Conservation (phyloP, 2,797 vertebrate species). For the Falco biarmicus region DNA sequence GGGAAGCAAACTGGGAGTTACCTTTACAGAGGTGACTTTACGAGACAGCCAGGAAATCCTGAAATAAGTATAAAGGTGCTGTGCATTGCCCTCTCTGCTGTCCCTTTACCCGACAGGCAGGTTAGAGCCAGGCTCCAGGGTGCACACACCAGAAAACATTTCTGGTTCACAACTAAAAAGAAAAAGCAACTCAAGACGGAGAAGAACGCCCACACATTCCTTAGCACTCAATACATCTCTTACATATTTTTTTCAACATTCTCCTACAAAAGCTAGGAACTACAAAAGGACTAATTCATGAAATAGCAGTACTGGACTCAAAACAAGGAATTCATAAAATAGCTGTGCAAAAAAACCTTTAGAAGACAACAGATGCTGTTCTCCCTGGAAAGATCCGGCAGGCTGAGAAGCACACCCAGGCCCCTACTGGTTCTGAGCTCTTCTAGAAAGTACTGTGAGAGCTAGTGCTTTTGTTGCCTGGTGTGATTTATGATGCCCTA, state of each 20-base stretch:
- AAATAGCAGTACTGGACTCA: neutral
- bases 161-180: neutral
- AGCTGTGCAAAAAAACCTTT: neutral
- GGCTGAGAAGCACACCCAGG: accelerated
- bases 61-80: accelerated
- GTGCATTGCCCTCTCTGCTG: accelerated
- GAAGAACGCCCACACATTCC: accelerated
- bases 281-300: neutral
- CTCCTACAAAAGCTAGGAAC: neutral
- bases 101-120: neutral
- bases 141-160: neutral
- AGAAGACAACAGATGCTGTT: accelerated
- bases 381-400: accelerated
- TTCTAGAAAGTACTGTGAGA: neutral
- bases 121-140: neutral
- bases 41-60: neutral
- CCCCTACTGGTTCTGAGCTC: accelerated
- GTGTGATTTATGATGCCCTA: neutral
- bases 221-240: accelerated
- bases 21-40: neutral
- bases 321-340: accelerated
- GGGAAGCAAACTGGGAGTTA: neutral
- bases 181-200: neutral
- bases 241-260: neutral
- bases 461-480: neutral